phyloP scores from a whole-genome alignment of 1,140 invertebrate genomes.

The Drosophila bocqueti region DNA sequence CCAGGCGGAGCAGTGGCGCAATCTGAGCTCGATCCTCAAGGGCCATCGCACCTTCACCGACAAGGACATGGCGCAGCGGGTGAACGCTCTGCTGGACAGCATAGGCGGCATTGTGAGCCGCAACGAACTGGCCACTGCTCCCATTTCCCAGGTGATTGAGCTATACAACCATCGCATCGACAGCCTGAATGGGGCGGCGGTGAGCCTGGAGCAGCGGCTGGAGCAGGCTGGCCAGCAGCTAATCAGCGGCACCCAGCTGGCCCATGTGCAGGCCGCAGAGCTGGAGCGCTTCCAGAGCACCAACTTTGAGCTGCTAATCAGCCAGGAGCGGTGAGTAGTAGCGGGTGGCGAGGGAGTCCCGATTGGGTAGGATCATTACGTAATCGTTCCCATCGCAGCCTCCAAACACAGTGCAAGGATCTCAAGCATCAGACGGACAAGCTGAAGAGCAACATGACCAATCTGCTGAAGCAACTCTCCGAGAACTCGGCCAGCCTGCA shows the following conservation, averaged over 20 bases:
- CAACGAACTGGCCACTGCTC: constrained; percentile 72
- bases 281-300: constrained; percentile 76
- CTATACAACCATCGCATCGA: constrained; percentile 81
- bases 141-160: constrained; percentile 79
- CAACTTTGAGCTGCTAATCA: constrained; percentile 82
- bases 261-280: constrained; percentile 74
- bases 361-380: neutral
- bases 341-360: neutral
- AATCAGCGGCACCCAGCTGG: constrained; percentile 56
- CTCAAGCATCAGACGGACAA: constrained; percentile 70
- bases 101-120: constrained; percentile 63
- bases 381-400: constrained; percentile 13
- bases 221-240: constrained; percentile 74
- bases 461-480: constrained; percentile 75
- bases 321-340: constrained; percentile 75
- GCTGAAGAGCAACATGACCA: constrained; percentile 70
- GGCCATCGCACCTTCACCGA: constrained; percentile 73
- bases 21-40: constrained; percentile 74
- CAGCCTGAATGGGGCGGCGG: constrained; percentile 57
- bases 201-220: constrained; percentile 66
- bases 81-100: constrained; percentile 63
- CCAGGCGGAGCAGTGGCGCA: constrained; percentile 71
- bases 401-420: constrained; percentile 79
- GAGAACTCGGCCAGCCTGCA: constrained; percentile 69
- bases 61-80: constrained; percentile 71